A percentile compares a stretch with the other conserved stretches of the same genome.
Conservation (phyloP, 2,797 vertebrate genomes). For the Mus minutoides region DNA sequence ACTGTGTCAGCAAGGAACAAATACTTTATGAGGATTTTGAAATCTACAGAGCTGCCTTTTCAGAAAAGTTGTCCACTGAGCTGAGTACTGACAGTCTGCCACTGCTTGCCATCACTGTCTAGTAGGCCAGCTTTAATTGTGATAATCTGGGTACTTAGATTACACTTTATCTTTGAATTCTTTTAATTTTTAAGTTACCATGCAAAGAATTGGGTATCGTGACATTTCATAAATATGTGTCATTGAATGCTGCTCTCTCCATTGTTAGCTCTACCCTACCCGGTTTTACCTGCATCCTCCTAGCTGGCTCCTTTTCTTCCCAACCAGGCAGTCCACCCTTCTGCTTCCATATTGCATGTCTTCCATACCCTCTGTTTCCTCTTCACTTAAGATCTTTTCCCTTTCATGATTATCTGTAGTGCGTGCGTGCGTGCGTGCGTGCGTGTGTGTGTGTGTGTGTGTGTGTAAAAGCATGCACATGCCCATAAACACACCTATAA, state of each 20-base stretch:
- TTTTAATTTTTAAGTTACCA: background rate
- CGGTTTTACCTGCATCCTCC: background rate
- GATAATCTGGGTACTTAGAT: slow-evolving; percentile 12
- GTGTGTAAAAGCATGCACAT: background rate
- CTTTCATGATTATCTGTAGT: background rate
- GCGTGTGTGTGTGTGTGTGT: too few relatives aligned
- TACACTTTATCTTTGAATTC: background rate
- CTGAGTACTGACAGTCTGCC: background rate
- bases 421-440: too few relatives aligned
- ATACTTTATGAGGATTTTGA: background rate
- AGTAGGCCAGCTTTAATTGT: background rate
- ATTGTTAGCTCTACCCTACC: background rate
- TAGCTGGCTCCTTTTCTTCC: background rate
- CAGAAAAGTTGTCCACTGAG: background rate
- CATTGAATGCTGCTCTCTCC: background rate
- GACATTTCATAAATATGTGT: background rate
- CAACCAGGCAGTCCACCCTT: background rate
- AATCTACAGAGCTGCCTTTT: background rate
- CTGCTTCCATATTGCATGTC: background rate
- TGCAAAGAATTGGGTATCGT: background rate
- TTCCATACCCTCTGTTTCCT: background rate
- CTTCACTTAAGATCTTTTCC: background rate
- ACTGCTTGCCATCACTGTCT: background rate
- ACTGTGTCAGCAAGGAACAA: background rate
- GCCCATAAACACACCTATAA: background rate